A percentile compares a stretch with the other conserved stretches of the same genome.
Conservation (phyloP, 1,140 invertebrate species). For the Drosophila arawakana region DNA sequence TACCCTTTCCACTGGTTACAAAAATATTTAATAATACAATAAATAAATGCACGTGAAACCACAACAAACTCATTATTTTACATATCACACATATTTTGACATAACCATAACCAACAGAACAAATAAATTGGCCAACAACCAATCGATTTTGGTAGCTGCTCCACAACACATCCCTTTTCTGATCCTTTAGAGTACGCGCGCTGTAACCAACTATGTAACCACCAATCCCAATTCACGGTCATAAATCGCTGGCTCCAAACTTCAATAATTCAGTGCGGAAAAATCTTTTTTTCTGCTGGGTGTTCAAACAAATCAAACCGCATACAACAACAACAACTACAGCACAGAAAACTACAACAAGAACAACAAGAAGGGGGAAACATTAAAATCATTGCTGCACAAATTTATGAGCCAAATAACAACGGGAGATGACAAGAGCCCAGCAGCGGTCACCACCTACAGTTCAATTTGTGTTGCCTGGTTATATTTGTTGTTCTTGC, state of each 20-base stretch:
- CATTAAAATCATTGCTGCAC: slow-evolving; percentile 73
- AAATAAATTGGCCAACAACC: slow-evolving; percentile 74
- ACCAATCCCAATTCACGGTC: slow-evolving; percentile 41
- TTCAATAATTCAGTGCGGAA: slow-evolving; percentile 68
- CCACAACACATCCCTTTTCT: slow-evolving; percentile 3
- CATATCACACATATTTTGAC: slow-evolving; percentile 82
- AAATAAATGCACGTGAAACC: slow-evolving; percentile 60
- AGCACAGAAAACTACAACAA: slow-evolving; percentile 23
- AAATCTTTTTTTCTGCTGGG: slow-evolving; percentile 41
- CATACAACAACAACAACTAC: slow-evolving; percentile 27
- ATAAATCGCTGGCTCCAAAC: slow-evolving; percentile 69
- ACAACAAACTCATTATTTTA: slow-evolving; percentile 79
- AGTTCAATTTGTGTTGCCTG: slow-evolving; percentile 79
- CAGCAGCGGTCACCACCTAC: slow-evolving; percentile 81
- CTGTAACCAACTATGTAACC: slow-evolving; percentile 1
- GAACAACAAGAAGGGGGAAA: slow-evolving; percentile 45
- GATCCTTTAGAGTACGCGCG: not conserved
- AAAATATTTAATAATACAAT: slow-evolving; percentile 37
- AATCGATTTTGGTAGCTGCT: slow-evolving; percentile 59
- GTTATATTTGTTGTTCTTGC: slow-evolving; percentile 38
- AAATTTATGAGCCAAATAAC: slow-evolving; percentile 82
- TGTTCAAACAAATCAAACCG: slow-evolving; percentile 59
- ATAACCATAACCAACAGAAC: slow-evolving; percentile 72
- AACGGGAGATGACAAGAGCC: slow-evolving; percentile 82
- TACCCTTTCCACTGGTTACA: not conserved